A percentile compares a stretch with the other conserved stretches of the same genome.
Conservation (phyloP, 2,797 vertebrate genomes). For the Erpetoichthys calabaricus region DNA sequence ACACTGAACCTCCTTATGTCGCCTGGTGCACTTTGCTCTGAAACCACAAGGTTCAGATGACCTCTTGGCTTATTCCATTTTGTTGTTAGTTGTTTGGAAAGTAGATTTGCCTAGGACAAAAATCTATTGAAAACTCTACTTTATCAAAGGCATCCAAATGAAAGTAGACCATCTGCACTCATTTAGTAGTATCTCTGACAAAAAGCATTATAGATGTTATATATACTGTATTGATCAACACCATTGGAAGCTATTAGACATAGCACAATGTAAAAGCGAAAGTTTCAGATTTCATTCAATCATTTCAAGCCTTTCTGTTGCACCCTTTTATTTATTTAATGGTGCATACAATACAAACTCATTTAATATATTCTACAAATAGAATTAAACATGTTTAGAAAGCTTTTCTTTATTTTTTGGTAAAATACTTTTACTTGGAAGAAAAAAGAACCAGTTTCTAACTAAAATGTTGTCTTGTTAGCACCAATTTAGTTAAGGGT, state of each 20-base stretch:
- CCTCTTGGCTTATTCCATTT: constrained; percentile 46
- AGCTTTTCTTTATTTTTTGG: constrained; percentile 4
- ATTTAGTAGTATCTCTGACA: constrained; percentile 58
- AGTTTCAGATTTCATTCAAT: constrained; percentile 39
- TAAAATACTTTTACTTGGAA: constrained; percentile 11
- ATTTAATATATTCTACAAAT: too few species aligned
- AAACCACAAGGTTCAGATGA: constrained; percentile 74
- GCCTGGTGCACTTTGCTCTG: constrained; percentile 52
- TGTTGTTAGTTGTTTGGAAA: constrained; percentile 31
- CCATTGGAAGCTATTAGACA: constrained; percentile 54
- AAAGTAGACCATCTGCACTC: constrained; percentile 48
- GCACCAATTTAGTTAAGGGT: too few species aligned
- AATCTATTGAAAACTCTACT: constrained; percentile 57
- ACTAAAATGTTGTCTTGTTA: too few species aligned
- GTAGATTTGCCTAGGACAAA: constrained; percentile 41
- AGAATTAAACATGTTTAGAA: too few species aligned
- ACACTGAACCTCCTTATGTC: constrained; percentile 46
- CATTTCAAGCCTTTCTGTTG: constrained; percentile 9
- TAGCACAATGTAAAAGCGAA: constrained; percentile 35
- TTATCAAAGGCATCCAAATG: constrained; percentile 50
- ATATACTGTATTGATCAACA: constrained; percentile 57
- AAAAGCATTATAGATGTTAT: constrained; percentile 40
- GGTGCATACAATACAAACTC: too few species aligned
- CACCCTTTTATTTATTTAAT: not conserved
- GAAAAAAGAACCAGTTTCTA: not conserved